Conservation (phyloP, 2,888 invertebrate species). For the Pseudococcus viburni region DNA sequence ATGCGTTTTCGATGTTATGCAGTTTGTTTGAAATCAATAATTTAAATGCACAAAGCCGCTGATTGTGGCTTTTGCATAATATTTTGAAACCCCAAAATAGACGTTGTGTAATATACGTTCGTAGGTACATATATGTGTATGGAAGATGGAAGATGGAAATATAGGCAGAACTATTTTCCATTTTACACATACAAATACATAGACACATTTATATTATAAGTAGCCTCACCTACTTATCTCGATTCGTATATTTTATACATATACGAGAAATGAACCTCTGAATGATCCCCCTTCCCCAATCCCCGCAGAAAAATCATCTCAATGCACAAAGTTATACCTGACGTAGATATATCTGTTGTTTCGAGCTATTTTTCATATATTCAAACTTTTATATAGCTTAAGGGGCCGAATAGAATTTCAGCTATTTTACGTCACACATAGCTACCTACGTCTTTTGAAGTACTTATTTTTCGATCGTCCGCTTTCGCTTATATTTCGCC, state of each 20-base stretch:
- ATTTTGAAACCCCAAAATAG: constrained; percentile 33
- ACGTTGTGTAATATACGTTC: background rate
- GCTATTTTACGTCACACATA: background rate
- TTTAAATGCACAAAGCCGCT: constrained; percentile 44
- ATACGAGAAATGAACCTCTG: background rate
- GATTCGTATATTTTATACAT: background rate
- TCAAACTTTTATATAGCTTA: background rate
- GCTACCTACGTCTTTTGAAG: background rate
- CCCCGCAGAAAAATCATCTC: background rate
- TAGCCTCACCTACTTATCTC: background rate
- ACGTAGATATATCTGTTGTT: background rate
- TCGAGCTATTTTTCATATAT: background rate
- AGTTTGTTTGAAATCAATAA: constrained; percentile 62
- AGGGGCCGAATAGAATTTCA: background rate
- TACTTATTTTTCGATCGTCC: background rate
- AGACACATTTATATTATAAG: background rate
- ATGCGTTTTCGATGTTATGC: constrained; percentile 62
- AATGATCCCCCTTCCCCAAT: background rate
- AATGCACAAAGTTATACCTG: background rate
- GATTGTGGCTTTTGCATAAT: constrained; percentile 38
- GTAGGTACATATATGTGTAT: background rate
- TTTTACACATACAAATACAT: background rate
- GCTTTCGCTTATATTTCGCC: background rate
- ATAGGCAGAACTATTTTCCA: background rate
- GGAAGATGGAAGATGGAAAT: background rate